Evolutionary conservation across 2,888 invertebrate genomes (phyloP), one percentile per base, ranked within the genome.

Genomic region (Agrenia bidenticulata): DNA sequence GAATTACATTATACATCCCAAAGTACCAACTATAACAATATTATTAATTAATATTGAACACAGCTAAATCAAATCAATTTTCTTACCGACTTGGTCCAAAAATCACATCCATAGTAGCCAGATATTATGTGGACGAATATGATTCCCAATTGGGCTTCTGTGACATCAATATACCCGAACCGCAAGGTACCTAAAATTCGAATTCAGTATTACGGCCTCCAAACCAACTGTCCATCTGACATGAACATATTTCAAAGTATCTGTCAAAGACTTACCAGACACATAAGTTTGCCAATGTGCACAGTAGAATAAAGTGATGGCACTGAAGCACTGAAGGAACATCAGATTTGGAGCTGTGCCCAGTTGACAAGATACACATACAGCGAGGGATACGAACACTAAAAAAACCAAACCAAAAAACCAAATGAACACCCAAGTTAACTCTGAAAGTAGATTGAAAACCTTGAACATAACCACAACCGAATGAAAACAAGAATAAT

Each of bases 241-340:
- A 9, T 39, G 9, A 39, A 39, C 39, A 11, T 15, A 39, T 39
- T 39, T 11, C 15, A 11, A 39, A 39, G 15, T 9, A 11, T 39
- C 9, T 39, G 19, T 9, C 45, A 9, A 24, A 23, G 49, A 73
- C 78, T 78, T 81, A 81, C 88, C 98, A 70, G 98, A 96, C 45
- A 98, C 97, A 81, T 99, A 99, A 0, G 98, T 96, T 80, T 98
- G 97, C 99, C 99, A 99, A 82, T 99, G 99, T 21, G 99, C 98
- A 81, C 93, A 93, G 82, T 99, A 99, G 83, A 98, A 99, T 73
- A 98, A 83, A 37, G 93, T 89, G 84, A 95, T 91, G 27, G 95
- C 94, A 81, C 92, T 89, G 80, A 97, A 92, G 80, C 94, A 93
- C 85, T 95, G 87, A 80, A 94, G 92, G 82, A 98, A 92, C 87